Evolutionary conservation across 2,113 vertebrate species (phyloP).

Genomic region (Podocnemis expansa): DNA sequence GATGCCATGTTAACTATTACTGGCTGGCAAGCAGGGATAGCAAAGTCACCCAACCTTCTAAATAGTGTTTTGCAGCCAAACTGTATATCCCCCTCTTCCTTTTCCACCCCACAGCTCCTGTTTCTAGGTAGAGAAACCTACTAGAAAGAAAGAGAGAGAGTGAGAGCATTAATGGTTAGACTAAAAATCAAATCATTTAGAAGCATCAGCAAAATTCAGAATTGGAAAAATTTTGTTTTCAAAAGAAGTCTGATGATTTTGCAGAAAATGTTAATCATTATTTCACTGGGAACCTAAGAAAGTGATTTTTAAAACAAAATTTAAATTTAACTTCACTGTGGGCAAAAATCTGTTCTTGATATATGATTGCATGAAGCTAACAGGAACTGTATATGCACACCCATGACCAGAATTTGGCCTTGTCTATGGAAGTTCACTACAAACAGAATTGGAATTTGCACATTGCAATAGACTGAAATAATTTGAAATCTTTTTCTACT

Average conservation of each 20-base stretch:
- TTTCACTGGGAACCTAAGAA: background rate
- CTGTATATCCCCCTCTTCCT: background rate
- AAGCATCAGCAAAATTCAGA: background rate
- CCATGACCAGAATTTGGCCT: background rate
- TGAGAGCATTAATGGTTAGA: background rate
- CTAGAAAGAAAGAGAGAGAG: background rate
- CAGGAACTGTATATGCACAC: background rate
- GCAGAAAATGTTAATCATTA: background rate
- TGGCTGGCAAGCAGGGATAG: constrained; percentile 46
- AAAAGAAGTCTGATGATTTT: background rate
- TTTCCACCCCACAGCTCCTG: background rate
- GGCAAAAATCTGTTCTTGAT: background rate
- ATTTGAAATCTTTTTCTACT: background rate
- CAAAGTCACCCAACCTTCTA: constrained; percentile 35
- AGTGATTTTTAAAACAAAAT: background rate
- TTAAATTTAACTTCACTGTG: background rate
- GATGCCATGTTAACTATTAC: constrained; percentile 54
- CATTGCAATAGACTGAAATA: background rate
- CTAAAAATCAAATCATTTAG: background rate
- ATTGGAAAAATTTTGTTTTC: background rate
- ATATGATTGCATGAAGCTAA: background rate
- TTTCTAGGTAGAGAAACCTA: constrained; percentile 13
- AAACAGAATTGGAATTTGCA: background rate
- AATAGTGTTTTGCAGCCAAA: constrained; percentile 38
- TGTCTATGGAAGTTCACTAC: background rate